A percentile compares a stretch with the other conserved stretches of the same genome.
Evolutionary conservation across 2,797 vertebrate genomes (phyloP).

Genomic region (Sphenopsis melanotis): DNA sequence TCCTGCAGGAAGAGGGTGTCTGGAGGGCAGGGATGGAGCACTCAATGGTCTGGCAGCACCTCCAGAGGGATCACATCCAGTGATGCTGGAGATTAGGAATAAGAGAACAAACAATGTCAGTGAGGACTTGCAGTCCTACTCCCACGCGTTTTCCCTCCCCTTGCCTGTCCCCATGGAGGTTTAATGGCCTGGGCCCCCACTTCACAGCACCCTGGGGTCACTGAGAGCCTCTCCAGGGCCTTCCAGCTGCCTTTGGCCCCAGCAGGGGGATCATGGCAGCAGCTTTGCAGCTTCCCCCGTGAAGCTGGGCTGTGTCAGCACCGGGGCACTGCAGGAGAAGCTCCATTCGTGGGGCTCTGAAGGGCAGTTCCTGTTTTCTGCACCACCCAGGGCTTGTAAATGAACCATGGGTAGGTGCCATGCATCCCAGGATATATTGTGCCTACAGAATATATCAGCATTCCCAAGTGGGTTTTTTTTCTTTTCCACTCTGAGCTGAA

Average conservation of each 20-base stretch:
- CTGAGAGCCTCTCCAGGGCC: neutral
- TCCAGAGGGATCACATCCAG: neutral
- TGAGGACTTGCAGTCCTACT: neutral
- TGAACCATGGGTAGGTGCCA: neutral
- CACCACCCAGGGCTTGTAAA: neutral
- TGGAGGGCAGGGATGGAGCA: neutral
- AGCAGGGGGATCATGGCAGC: neutral
- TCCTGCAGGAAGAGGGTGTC: neutral
- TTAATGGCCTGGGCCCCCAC: neutral
- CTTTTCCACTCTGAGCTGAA: neutral
- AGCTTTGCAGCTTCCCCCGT: neutral
- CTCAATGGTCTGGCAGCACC: neutral
- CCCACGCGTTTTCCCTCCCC: neutral
- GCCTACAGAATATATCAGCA: neutral
- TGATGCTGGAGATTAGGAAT: neutral
- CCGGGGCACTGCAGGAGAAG: neutral
- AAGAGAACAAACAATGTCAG: neutral
- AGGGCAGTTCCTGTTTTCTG: neutral
- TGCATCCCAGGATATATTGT: neutral
- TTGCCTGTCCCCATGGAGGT: accelerated
- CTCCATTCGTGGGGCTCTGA: neutral
- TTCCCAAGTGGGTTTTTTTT: neutral
- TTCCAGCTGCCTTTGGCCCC: neutral
- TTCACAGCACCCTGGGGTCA: neutral
- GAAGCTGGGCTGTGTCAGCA: neutral